These are phyloP conservation scores for Didymodactylos carnosus DNA, from an alignment of 2,888 invertebrate species.

Conservation along the genomic window DNA sequence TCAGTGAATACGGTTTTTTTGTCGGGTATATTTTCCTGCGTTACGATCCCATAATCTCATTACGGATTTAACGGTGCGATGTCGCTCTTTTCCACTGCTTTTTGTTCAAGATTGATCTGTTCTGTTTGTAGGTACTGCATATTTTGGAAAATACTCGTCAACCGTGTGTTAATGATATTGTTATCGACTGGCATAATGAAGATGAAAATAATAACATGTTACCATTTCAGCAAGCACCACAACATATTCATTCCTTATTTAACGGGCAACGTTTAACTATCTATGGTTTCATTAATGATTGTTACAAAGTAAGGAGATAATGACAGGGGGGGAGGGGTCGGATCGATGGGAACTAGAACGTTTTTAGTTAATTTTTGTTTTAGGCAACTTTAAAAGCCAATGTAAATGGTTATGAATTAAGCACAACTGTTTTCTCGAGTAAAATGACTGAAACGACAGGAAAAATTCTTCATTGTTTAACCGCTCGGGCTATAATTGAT, in stretches of 20 bases:
- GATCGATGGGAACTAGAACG: no score
- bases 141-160: no score
- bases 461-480: constrained; percentile 28
- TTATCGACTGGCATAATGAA: constrained; percentile 20
- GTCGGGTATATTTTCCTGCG: no score
- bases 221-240: constrained; percentile 21
- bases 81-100: no score
- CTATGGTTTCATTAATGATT: constrained; percentile 30
- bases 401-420: constrained; percentile 26
- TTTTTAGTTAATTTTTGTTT: no score
- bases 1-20: no score
- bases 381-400: constrained; percentile 30
- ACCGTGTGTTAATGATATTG: not conserved
- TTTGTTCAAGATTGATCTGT: no score
- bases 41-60: no score
- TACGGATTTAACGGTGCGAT: no score
- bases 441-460: constrained; percentile 29
- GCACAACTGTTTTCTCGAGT: constrained; percentile 28
- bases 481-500: constrained; percentile 29
- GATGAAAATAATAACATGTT: constrained; percentile 18
- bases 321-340: no score
- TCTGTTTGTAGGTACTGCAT: no score
- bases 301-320: no score
- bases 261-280: constrained; percentile 29
- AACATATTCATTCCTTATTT: constrained; percentile 27